Evolutionary conservation across 2,888 invertebrate species (phyloP).

Genomic region (Lasioglossum zephyrum): DNA sequence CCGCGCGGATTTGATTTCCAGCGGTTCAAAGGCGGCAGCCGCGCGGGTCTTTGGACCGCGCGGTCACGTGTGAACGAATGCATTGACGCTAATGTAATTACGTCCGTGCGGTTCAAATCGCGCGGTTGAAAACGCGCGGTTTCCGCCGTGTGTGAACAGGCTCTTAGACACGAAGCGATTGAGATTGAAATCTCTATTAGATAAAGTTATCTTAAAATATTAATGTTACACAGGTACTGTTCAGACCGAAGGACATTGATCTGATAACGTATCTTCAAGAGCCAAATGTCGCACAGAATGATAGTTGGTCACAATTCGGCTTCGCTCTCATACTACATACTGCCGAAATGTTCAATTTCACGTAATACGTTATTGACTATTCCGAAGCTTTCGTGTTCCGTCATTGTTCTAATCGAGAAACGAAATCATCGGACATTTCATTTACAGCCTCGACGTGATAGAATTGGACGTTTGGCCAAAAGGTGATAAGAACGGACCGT

Average conservation of each 20-base stretch:
- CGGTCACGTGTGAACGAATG: too few species aligned
- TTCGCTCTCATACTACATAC: conserved; percentile 65
- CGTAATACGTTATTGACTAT: conserved; percentile 61
- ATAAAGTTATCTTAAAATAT: background rate
- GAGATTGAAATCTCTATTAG: background rate
- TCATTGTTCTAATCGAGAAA: background rate
- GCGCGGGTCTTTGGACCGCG: too few species aligned
- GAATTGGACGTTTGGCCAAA: conserved; percentile 60
- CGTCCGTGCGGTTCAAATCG: too few species aligned
- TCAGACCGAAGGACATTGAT: conserved; percentile 51
- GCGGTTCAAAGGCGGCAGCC: too few species aligned
- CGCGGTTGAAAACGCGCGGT: too few species aligned
- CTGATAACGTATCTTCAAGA: conserved; percentile 72
- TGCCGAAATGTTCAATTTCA: conserved; percentile 73
- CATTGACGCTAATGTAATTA: too few species aligned
- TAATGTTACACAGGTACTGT: conserved; percentile 9
- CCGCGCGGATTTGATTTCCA: too few species aligned
- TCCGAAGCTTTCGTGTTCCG: background rate
- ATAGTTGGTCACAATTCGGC: conserved; percentile 72
- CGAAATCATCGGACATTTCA: background rate
- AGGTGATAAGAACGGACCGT: conserved; percentile 63
- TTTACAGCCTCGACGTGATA: conserved; percentile 60
- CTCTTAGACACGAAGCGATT: background rate
- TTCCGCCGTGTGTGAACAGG: too few species aligned
- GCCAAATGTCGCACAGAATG: conserved; percentile 42